These are phyloP conservation scores for Fragariocoptes setiger DNA, from an alignment of 1,140 invertebrate genomes.

Conservation along the genomic window DNA sequence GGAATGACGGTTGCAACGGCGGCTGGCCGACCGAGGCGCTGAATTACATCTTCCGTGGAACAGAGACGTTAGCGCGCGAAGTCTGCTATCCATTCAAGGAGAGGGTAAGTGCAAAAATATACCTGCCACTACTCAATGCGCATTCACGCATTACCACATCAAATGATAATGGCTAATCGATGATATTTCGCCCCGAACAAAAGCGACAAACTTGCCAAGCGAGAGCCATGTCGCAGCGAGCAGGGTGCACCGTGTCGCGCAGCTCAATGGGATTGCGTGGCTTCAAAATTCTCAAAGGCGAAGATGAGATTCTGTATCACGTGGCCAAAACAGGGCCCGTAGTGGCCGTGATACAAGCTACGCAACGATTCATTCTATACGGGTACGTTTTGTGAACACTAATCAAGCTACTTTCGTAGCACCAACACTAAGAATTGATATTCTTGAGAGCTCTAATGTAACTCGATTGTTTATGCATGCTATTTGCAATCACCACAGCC, in stretches of 20 bases:
- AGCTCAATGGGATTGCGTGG: not conserved
- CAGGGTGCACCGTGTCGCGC: not conserved
- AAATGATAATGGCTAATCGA: no score
- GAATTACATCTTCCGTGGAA: not conserved
- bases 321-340: not conserved
- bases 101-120: no score
- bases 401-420: no score
- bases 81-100: not conserved
- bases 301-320: not conserved
- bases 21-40: not conserved
- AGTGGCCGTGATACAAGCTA: not conserved
- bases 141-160: no score
- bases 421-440: no score
- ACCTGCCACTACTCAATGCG: no score
- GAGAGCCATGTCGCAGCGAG: not conserved
- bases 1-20: not conserved
- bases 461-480: no score
- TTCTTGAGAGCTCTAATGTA: no score
- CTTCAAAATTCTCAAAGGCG: not conserved
- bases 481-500: no score
- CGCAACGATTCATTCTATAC: not conserved
- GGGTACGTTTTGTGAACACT: no score
- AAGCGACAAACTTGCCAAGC: not conserved
- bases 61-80: not conserved
- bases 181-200: no score